Evolutionary conservation across 2,797 vertebrate species (phyloP).

Genomic region (Anguilla megastoma): DNA sequence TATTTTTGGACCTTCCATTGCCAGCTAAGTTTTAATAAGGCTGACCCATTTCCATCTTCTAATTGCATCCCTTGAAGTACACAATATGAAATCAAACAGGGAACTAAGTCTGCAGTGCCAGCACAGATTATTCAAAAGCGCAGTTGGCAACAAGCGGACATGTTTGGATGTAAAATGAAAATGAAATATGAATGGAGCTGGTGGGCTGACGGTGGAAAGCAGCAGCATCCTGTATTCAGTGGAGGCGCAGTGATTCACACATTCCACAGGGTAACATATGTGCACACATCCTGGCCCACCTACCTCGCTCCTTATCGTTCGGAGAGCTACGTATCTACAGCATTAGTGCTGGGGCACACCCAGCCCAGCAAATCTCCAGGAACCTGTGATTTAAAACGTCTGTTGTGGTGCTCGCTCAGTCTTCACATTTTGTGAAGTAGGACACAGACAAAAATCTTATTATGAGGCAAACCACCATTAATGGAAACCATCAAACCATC

Average conservation of each 20-base stretch:
- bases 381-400: background rate
- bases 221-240: background rate
- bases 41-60: constrained; percentile 58
- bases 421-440: background rate
- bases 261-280: constrained; percentile 26
- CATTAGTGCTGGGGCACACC: background rate
- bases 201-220: constrained; percentile 20
- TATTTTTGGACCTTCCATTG: constrained; percentile 49
- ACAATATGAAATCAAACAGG: constrained; percentile 42
- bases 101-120: constrained; percentile 43
- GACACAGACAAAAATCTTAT: background rate
- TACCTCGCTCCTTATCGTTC: constrained; percentile 17
- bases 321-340: background rate
- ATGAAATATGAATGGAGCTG: constrained; percentile 54
- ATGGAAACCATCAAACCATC: background rate
- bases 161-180: constrained; percentile 56
- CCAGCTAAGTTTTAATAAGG: constrained; percentile 62
- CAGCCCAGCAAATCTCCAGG: background rate
- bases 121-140: constrained; percentile 47
- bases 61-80: constrained; percentile 47
- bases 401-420: background rate
- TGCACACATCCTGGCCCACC: constrained; percentile 21
- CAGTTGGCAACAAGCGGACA: constrained; percentile 56
- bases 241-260: constrained; percentile 24
- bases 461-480: background rate